Evolutionary conservation across 1,140 invertebrate species (phyloP), one percentile per base, ranked within the genome.

Genomic region (Achroia grisella): DNA sequence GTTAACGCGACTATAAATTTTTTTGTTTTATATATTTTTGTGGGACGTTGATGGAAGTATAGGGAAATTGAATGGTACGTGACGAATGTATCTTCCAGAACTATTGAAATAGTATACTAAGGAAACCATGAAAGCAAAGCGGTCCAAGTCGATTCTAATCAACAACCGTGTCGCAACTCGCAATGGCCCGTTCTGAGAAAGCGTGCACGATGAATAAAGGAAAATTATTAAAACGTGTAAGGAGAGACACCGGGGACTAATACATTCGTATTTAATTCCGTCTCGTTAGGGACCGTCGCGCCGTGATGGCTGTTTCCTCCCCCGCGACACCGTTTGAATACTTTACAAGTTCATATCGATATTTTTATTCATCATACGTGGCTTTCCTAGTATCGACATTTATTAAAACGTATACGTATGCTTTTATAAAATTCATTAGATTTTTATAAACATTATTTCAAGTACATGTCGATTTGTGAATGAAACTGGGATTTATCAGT

Each of bases 261-360:
- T 71, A 68, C 72, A 61, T 72, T 71, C 57, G 65, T 77, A 71
- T 82, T 82, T 82, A 82, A 79, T 74, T 76, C 62, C 50, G 70
- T 75, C 75, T 73, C 66, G 71, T 72, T 77, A 67, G 62, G 58
- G 62, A 52, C 56, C 59, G 43, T 48, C 50, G 60, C 68, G 65
- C 73, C 68, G 65, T 75, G 74, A 77, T 67, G 72, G 53, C 37
- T 58, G 66, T 59, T 79, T 82, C 78, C 75, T 79, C 60, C 57
- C 46, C 40, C 17, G 60, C 47, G 64, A 72, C 73, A 69, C 60
- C 53, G 55, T 62, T 61, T 60, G 70, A 82, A 77, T 77, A 77
- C 50, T 39, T 56, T 23, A 23, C 17, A 23, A 23, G 17, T 23
- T 23, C 17, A 23, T 23, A 23, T 23, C 17, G 17, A 23, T 23